A percentile compares a stretch with the other conserved stretches of the same genome.
These are phyloP conservation scores for Cromileptes altivelis DNA, from an alignment of 2,113 vertebrate genomes.

Conservation along the genomic window DNA sequence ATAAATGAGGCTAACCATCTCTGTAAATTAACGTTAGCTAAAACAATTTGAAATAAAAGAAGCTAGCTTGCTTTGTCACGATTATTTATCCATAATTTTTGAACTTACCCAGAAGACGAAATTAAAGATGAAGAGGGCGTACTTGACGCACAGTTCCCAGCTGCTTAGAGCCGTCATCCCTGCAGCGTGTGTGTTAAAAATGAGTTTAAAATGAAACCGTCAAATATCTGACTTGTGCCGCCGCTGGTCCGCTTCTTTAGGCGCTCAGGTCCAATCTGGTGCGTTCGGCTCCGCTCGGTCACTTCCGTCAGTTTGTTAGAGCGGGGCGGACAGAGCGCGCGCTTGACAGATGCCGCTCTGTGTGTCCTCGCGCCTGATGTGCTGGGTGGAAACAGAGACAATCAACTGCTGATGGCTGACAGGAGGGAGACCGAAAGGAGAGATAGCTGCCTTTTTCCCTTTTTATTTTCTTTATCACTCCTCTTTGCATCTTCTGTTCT, in stretches of 20 bases:
- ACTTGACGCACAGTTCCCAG: slow-evolving; percentile 91
- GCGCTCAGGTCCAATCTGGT: not conserved
- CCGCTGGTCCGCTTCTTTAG: not conserved
- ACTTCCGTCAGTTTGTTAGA: slow-evolving; percentile 26
- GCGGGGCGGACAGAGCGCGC: not conserved
- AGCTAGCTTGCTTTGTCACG: not conserved
- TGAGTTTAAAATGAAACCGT: not conserved
- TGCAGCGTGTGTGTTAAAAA: not conserved
- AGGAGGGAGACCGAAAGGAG: slow-evolving; percentile 36
- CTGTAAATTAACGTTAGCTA: not conserved
- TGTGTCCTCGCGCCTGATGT: not conserved
- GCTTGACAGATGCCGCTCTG: not conserved
- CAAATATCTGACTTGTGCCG: not conserved
- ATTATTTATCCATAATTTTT: not conserved
- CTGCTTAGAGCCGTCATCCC: slow-evolving; percentile 85
- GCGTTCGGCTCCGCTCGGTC: slow-evolving; percentile 10
- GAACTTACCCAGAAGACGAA: slow-evolving; percentile 91
- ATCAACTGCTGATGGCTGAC: not conserved
- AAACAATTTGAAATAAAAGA: no score
- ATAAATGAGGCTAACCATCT: not conserved
- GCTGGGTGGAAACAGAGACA: slow-evolving; percentile 5
- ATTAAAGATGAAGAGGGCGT: slow-evolving; percentile 91
- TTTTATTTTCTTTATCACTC: not conserved
- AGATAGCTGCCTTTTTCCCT: not conserved
- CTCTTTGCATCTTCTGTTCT: slow-evolving; percentile 18